phyloP scores from a whole-genome alignment of 2,797 vertebrate species.

The Anguilla megastoma region DNA sequence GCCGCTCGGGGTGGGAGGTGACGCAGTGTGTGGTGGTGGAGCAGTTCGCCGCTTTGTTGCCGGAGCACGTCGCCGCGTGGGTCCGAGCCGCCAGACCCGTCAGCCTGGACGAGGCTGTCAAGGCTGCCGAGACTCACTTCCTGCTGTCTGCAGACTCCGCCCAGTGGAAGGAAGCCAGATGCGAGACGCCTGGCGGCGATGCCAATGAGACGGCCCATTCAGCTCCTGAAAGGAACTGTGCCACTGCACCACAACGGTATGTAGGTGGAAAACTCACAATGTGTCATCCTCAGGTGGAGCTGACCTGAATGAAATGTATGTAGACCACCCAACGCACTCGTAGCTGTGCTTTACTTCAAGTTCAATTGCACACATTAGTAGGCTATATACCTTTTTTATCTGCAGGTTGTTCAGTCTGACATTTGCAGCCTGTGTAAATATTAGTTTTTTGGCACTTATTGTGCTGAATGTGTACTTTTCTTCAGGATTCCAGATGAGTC shows the following conservation, averaged over 20 bases:
- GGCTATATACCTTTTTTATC: background rate
- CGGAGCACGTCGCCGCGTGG: background rate
- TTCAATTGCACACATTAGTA: background rate
- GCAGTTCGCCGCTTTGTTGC: background rate
- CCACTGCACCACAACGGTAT: background rate
- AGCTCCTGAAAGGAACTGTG: background rate
- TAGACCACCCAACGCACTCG: no score
- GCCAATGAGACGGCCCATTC: background rate
- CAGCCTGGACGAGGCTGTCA: background rate
- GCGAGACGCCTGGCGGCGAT: background rate
- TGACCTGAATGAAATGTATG: background rate
- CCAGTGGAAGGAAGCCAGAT: background rate
- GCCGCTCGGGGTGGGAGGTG: conserved; percentile 21
- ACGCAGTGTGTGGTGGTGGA: conserved; percentile 1
- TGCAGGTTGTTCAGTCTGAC: background rate
- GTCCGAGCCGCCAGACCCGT: background rate
- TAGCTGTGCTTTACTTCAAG: background rate
- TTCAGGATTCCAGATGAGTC: background rate
- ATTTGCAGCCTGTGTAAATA: background rate
- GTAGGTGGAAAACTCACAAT: background rate
- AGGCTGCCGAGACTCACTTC: background rate
- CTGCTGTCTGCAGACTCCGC: background rate
- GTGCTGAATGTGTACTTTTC: background rate
- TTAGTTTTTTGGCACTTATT: background rate
- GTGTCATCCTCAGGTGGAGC: background rate